These are phyloP conservation scores for Anguilla anguilla DNA, from an alignment of 2,797 vertebrate species.

Conservation along the genomic window DNA sequence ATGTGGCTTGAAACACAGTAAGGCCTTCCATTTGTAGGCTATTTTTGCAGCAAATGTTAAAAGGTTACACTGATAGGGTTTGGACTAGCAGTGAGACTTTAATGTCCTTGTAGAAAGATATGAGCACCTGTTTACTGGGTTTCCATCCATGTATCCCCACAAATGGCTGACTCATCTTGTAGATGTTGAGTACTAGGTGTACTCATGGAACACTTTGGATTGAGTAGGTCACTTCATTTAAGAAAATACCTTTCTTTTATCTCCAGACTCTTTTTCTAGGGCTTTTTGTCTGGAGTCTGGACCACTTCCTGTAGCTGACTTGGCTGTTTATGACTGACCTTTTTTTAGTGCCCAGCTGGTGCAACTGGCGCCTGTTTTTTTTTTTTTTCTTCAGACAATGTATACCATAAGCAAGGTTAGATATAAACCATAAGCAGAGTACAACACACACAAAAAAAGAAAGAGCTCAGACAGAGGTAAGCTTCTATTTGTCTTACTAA, in stretches of 20 bases:
- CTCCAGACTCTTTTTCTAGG: background rate
- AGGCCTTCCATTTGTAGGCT: background rate
- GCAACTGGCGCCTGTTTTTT: background rate
- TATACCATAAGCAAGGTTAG: background rate
- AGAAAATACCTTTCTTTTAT: background rate
- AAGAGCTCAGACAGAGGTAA: background rate
- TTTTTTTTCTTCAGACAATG: background rate
- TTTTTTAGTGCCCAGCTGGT: background rate
- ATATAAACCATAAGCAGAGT: background rate
- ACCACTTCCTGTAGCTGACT: background rate
- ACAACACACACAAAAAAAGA: background rate
- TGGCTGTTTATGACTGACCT: background rate
- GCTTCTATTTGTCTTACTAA: constrained; percentile 26
- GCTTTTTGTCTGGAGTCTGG: background rate
- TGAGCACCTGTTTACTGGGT: background rate
- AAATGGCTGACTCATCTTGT: background rate
- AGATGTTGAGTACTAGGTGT: background rate
- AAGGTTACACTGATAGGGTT: background rate
- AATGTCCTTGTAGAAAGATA: background rate
- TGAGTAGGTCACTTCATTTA: background rate
- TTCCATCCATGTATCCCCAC: background rate
- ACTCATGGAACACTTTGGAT: background rate
- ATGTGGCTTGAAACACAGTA: background rate
- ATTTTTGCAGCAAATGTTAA: background rate
- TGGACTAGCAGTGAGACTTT: background rate